Percentiles rank a stretch among this genome's conserved stretches.
phyloP scores from a whole-genome alignment of 2,888 invertebrate genomes.

The Spilosoma lubricipeda region DNA sequence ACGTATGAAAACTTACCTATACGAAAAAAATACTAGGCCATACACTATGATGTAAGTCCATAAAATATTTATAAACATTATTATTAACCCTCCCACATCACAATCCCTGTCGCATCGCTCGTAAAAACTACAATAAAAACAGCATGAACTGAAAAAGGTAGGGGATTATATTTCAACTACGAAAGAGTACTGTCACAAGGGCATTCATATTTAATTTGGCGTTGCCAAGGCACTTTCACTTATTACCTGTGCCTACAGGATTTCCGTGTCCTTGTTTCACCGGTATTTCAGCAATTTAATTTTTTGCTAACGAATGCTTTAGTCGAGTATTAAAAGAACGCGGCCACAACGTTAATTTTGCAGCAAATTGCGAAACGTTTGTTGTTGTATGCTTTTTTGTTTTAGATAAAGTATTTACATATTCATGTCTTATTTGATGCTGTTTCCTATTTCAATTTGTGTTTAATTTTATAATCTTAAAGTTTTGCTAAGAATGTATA shows the following conservation, averaged over 20 bases:
- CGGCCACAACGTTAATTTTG: conserved; percentile 45
- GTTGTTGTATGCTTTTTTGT: conserved; percentile 29
- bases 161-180: conserved; percentile 62
- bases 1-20: background rate
- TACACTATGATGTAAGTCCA: conserved; percentile 20
- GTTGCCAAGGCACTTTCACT: conserved; percentile 63
- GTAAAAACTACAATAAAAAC: conserved; percentile 70
- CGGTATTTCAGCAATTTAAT: conserved; percentile 35
- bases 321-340: conserved; percentile 43
- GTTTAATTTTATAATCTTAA: background rate
- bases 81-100: conserved; percentile 40
- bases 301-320: conserved; percentile 39
- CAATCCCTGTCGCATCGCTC: conserved; percentile 57
- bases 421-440: background rate
- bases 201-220: conserved; percentile 67
- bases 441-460: background rate
- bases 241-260: conserved; percentile 62
- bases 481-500: too few relatives aligned
- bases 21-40: background rate
- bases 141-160: conserved; percentile 60
- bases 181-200: conserved; percentile 50
- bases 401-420: conserved; percentile 39
- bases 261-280: conserved; percentile 50
- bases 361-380: conserved; percentile 40
- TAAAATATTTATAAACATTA: conserved; percentile 40